These are phyloP conservation scores for Oryzias curvinotus DNA, from an alignment of 2,113 vertebrate species.

Conservation along the genomic window DNA sequence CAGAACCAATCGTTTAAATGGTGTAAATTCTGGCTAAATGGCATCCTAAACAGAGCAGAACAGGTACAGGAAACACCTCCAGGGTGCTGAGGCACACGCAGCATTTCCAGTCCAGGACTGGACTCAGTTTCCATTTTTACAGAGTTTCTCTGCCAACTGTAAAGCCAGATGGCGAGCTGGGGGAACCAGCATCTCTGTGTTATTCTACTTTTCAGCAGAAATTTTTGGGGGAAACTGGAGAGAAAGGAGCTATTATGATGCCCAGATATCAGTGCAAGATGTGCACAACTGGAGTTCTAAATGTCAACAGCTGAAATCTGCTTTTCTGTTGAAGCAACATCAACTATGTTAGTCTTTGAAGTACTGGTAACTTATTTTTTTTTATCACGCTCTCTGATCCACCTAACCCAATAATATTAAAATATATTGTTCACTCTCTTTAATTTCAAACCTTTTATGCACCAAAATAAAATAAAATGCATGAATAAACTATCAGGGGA, in stretches of 20 bases:
- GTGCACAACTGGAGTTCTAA: constrained; percentile 10
- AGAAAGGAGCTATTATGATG: constrained; percentile 23
- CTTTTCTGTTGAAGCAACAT: constrained; percentile 24
- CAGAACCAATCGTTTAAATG: constrained; percentile 51
- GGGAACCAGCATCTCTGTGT: constrained; percentile 23
- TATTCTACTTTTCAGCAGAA: constrained; percentile 21
- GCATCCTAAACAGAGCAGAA: constrained; percentile 52
- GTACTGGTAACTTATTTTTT: constrained; percentile 4
- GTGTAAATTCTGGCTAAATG: constrained; percentile 44
- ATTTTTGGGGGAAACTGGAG: constrained; percentile 30
- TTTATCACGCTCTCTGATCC: neutral
- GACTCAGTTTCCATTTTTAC: constrained; percentile 16
- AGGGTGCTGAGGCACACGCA: constrained; percentile 7
- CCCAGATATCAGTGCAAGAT: constrained; percentile 37
- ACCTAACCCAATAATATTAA: no score
- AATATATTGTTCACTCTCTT: no score
- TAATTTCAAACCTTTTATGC: no score
- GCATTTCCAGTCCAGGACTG: constrained; percentile 4
- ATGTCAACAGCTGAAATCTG: constrained; percentile 30
- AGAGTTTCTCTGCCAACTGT: constrained; percentile 8
- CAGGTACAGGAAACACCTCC: constrained; percentile 47
- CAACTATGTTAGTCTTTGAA: neutral
- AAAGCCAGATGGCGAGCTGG: constrained; percentile 13
- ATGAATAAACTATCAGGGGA: no score
- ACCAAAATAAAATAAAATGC: no score